phyloP scores from a whole-genome alignment of 1,140 invertebrate genomes.

The Ostrea edulis region DNA sequence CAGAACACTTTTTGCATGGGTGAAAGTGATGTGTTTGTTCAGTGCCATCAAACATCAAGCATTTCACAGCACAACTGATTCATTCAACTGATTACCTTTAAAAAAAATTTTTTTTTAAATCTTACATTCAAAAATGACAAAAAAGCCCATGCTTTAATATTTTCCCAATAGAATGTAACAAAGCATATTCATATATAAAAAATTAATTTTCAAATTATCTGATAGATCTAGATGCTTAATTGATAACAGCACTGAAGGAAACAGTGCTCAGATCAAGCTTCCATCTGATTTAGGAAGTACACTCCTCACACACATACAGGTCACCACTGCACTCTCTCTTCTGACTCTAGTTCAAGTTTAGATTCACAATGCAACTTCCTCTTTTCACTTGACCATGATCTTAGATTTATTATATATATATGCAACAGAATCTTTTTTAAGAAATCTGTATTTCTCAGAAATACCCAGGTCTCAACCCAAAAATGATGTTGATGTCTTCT shows the following conservation, averaged over 20 bases:
- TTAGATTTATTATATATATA: too few species aligned
- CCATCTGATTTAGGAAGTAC: not conserved
- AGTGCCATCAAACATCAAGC: slow-evolving; percentile 24
- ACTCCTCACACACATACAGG: not conserved
- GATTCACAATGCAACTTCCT: too few species aligned
- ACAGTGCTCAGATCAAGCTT: not conserved
- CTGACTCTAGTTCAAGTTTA: too few species aligned
- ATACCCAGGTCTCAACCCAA: too few species aligned
- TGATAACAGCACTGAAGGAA: not conserved
- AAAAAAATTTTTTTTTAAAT: not conserved
- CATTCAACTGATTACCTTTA: not conserved
- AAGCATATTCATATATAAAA: not conserved
- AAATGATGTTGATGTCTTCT: too few species aligned
- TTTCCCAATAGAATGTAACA: not conserved
- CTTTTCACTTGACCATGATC: too few species aligned
- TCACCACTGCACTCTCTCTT: too few species aligned
- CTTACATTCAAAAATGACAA: not conserved
- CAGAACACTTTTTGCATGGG: slow-evolving; percentile 23
- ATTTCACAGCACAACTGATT: slow-evolving; percentile 10
- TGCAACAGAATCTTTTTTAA: too few species aligned
- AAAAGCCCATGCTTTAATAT: not conserved
- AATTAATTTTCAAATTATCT: not conserved
- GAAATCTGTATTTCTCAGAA: too few species aligned
- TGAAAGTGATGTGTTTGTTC: slow-evolving; percentile 37
- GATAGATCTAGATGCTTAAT: not conserved